phyloP scores from a whole-genome alignment of 92 coral and sea anemone genomes.

The Palythoa grandiflora region DNA sequence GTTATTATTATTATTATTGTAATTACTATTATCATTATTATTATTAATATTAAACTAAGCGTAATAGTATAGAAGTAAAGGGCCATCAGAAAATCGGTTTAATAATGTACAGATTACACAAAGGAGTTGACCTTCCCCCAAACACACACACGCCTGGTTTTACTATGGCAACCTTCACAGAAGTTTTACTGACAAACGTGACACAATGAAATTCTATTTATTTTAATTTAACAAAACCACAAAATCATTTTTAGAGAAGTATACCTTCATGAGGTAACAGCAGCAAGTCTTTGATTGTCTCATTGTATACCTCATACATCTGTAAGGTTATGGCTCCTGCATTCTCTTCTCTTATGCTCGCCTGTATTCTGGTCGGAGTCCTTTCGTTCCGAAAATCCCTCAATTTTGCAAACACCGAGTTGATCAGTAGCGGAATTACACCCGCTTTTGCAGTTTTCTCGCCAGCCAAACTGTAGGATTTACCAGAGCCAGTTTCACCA shows the following conservation, averaged over 20 bases:
- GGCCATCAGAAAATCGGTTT: too few relatives aligned
- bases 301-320: constrained; percentile 79
- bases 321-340: constrained; percentile 61
- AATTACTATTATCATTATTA: too few relatives aligned
- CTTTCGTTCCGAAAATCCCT: constrained; percentile 49
- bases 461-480: constrained; percentile 84
- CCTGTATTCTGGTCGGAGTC: constrained; percentile 60
- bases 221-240: not conserved
- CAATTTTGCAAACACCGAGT: constrained; percentile 74
- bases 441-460: constrained; percentile 88
- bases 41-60: too few relatives aligned
- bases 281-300: constrained; percentile 75
- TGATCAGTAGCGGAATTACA: constrained; percentile 75
- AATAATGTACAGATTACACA: too few relatives aligned
- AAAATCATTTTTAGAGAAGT: not conserved
- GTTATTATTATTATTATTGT: too few relatives aligned
- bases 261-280: constrained; percentile 78
- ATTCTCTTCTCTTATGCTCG: constrained; percentile 37
- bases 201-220: too few relatives aligned
- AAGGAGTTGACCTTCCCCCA: too few relatives aligned
- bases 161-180: not conserved
- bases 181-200: not conserved
- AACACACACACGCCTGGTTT: not conserved
- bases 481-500: constrained; percentile 88
- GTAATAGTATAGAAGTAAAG: too few relatives aligned